Base-by-base conservation (phyloP, 2,797 vertebrate species). In the Myotis daubentonii region DNA sequence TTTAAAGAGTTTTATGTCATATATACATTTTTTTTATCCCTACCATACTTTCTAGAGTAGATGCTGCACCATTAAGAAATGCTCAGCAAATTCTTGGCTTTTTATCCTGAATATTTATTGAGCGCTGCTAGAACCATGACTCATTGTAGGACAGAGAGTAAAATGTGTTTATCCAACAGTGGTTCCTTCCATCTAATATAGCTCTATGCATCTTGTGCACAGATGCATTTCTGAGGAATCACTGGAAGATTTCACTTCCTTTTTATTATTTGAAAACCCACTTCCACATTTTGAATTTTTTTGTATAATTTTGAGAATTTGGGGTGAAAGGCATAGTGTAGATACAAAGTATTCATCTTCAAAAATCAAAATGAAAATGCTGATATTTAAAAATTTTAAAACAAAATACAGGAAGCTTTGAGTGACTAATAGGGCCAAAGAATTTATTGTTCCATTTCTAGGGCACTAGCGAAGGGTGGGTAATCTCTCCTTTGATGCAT, bases 1-100 rank as follows among this genome's bases (percentile, higher is more conserved):
- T 94, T 95, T 89, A 87, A 97, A 91, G 44, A 81, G n/a, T 93
- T 96, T 85, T 79, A 25, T 87, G 44, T 76, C 33, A 53, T 76
- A 38, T 1, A 17, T 1, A 20, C 1, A 57, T 79, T 25, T 62
- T 44, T 72, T 78, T 72, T 66, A 12, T 41, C 38, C 41, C 30
- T 55, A 23, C 5, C n/a, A 2, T 51, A 44, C 33, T 74, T 89
- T 93, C 12, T 78, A 53, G 33, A 49, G 49, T 78, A 91, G 41
- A 55, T 47, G 11, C 57, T 47, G 30, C 38, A 78, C 36, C 65
- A 57, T 51, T 89, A 86, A 15, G n/a, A 85, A 44, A 80, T 89
- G 22, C 3, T 76, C 53, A 72, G 15, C 23, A 92, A 88, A 79
- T n/a, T n/a, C 4, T 71, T 95, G 41, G 4, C 36, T 62, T 91